Base-by-base conservation (phyloP, 2,113 vertebrate genomes). In the Vulpes ferrilata region DNA sequence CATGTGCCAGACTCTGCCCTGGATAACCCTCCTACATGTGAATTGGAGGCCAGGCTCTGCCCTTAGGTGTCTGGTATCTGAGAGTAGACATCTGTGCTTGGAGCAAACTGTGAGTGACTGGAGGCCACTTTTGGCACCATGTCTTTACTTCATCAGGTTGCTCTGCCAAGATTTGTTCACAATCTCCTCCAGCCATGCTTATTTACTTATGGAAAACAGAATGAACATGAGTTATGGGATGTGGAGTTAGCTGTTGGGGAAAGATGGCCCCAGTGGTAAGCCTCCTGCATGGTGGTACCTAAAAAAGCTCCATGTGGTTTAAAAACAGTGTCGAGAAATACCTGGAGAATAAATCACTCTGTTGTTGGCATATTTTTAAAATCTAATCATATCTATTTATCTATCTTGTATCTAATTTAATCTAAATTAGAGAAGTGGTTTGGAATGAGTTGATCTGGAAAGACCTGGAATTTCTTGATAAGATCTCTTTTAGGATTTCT, bases 161-260 rank as follows among this genome's bases (percentile, higher is more conserved):
- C 27, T 93, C 62, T 98, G 98, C 96, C 97, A 98, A 95, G 97
- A 94, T 93, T 97, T 90, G 93, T 85, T 93, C 96, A 73, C 71
- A 94, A 1, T 94, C 76, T 97, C 91, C 78, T 93, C 88, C 2
- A 93, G 93, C 85, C 95, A 94, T 96, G 96, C 95, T 98, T 94
- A 96, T 95, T 98, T 98, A 93, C 97, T 98, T 97, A 98, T 93
- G 96, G 95, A 97, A 96, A 97, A 90, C 86, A 95, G 67, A 82
- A 43, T 38, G 85, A 97, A 98, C 97, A 97, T 43, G 88, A 98
- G 93, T 88, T 89, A 57, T 95, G 97, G 96, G 97, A 98, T 96
- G 96, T 96, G 76, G 23, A 84, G 57, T 88, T 94, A 84, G 53
- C 79, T 82, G 43, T 5, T 59, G 88, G 91, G 73, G 67, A 32